Evolutionary conservation across 1,140 invertebrate species (phyloP).

Genomic region (Trichonephila inaurata): DNA sequence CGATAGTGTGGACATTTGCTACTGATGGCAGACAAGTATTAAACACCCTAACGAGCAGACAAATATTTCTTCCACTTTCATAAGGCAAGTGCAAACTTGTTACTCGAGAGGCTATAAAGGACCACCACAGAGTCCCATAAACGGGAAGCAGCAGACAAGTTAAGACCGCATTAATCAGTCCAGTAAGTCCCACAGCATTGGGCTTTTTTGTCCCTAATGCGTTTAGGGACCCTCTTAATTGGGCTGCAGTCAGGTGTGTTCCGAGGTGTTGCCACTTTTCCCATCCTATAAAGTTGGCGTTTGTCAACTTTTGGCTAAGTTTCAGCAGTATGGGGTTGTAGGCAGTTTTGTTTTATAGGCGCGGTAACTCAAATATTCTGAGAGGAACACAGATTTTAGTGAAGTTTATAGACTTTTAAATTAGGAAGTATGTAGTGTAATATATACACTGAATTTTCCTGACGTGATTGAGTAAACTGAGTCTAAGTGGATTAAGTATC

Average conservation of each 20-base stretch:
- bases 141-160: neutral
- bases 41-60: neutral
- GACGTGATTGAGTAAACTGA: too few relatives aligned
- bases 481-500: too few relatives aligned
- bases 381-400: too few relatives aligned
- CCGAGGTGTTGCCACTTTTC: neutral
- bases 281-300: neutral
- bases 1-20: too few relatives aligned
- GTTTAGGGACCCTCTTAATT: neutral
- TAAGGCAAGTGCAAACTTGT: neutral
- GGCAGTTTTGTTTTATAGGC: too few relatives aligned
- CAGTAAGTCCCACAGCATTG: neutral
- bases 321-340: neutral
- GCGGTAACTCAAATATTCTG: too few relatives aligned
- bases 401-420: too few relatives aligned
- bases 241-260: neutral
- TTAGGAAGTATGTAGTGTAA: too few relatives aligned
- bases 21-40: neutral
- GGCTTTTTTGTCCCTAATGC: neutral
- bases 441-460: too few relatives aligned
- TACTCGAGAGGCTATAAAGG: neutral
- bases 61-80: neutral
- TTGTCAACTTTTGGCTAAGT: neutral
- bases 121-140: neutral
- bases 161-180: slow-evolving; percentile 17